Evolutionary conservation across 2,113 vertebrate genomes (phyloP).

Genomic region (Sula dactylatra): DNA sequence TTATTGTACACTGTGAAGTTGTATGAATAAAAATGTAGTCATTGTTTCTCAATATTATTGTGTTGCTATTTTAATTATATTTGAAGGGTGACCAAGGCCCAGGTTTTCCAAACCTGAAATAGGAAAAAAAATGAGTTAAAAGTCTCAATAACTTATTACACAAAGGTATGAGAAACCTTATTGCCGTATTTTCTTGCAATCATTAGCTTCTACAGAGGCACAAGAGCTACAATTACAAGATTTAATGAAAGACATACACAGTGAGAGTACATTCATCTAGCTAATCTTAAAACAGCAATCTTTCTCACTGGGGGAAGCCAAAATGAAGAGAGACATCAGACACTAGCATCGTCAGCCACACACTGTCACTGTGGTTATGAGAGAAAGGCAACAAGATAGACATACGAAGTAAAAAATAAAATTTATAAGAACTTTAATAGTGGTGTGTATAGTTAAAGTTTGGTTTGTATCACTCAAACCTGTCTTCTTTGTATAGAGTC

Average conservation of each 20-base stretch:
- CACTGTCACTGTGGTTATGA: not conserved
- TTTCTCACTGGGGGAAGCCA: not conserved
- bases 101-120: not conserved
- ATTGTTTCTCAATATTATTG: not conserved
- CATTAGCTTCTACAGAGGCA: not conserved
- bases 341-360: not conserved
- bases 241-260: constrained; percentile 22
- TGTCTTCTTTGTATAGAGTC: not conserved
- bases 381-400: not conserved
- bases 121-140: not conserved
- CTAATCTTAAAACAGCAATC: constrained; percentile 3
- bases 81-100: not conserved
- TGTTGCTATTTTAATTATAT: not conserved
- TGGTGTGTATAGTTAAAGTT: not conserved
- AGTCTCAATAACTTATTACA: not conserved
- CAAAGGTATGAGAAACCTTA: not conserved
- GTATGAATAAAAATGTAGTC: not conserved
- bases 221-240: not conserved
- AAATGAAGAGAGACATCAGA: not conserved
- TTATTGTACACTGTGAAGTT: not conserved
- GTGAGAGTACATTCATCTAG: not conserved
- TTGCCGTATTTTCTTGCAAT: not conserved
- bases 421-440: not conserved
- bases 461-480: not conserved
- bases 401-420: not conserved